Conservation (phyloP, 2,797 vertebrate genomes). For the Scolopax rusticola region DNA sequence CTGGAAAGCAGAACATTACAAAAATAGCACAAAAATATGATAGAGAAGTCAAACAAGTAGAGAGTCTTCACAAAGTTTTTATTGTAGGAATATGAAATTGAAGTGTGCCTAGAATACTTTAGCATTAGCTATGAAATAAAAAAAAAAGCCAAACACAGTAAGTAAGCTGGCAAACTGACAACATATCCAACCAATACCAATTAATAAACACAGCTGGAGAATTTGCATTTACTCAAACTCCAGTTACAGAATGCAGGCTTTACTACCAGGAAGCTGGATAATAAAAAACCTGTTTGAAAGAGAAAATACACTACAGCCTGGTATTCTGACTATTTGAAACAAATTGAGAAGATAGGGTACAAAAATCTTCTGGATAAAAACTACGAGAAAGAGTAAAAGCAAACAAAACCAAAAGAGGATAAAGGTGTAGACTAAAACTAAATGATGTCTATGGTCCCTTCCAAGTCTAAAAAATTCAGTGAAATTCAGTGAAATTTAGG, state of each 20-base stretch:
- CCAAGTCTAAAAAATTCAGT: no score
- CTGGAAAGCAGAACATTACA: background rate
- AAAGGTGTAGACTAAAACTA: background rate
- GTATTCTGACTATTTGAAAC: background rate
- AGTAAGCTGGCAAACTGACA: background rate
- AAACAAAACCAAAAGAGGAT: background rate
- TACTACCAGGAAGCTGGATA: background rate
- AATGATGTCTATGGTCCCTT: background rate
- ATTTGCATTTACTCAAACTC: constrained; percentile 2
- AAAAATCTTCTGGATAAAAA: background rate
- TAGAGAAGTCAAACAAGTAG: background rate
- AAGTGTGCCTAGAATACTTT: background rate
- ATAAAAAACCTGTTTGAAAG: background rate
- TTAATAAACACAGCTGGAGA: constrained; percentile 42
- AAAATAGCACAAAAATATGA: background rate
- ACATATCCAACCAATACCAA: background rate
- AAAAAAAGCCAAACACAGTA: background rate
- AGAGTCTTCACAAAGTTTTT: background rate
- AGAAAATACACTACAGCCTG: background rate
- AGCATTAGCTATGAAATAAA: background rate
- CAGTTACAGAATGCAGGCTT: background rate
- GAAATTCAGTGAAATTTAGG: background rate
- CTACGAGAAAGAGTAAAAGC: background rate
- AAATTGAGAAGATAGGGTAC: background rate
- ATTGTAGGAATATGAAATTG: background rate